These are phyloP conservation scores for Charina bottae DNA, from an alignment of 2,113 vertebrate genomes.

Conservation along the genomic window DNA sequence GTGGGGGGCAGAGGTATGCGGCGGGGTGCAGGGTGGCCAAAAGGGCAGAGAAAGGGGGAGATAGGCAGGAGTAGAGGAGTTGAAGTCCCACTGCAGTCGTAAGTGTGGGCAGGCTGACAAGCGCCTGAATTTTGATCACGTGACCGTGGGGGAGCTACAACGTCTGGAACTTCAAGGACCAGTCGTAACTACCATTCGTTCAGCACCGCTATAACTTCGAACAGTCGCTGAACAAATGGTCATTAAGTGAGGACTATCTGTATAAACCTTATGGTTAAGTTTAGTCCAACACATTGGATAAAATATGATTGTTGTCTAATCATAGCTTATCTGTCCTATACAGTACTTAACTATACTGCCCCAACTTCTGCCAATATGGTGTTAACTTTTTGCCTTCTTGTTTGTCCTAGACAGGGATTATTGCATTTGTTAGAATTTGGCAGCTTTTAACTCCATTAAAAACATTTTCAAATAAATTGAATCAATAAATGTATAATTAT, in stretches of 20 bases:
- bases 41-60: too few relatives aligned
- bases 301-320: not conserved
- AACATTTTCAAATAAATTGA: not conserved
- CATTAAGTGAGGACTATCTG: not conserved
- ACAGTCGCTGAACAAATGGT: not conserved
- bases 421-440: not conserved
- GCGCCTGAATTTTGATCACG: not conserved
- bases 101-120: too few relatives aligned
- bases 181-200: not conserved
- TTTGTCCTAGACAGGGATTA: not conserved
- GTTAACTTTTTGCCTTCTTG: not conserved
- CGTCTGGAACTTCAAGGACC: not conserved
- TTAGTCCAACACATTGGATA: not conserved
- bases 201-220: not conserved
- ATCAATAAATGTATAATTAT: not conserved
- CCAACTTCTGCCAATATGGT: not conserved
- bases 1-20: too few relatives aligned
- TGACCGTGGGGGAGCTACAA: not conserved
- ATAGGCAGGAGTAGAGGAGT: too few relatives aligned
- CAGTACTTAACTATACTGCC: not conserved
- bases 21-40: too few relatives aligned
- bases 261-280: not conserved
- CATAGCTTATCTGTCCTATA: not conserved
- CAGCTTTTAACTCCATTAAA: not conserved
- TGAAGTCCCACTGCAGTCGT: too few relatives aligned